Percentiles rank a stretch among this genome's conserved stretches.
Evolutionary conservation across 1,140 invertebrate species (phyloP).

Genomic region (Alviniconcha marisindica): DNA sequence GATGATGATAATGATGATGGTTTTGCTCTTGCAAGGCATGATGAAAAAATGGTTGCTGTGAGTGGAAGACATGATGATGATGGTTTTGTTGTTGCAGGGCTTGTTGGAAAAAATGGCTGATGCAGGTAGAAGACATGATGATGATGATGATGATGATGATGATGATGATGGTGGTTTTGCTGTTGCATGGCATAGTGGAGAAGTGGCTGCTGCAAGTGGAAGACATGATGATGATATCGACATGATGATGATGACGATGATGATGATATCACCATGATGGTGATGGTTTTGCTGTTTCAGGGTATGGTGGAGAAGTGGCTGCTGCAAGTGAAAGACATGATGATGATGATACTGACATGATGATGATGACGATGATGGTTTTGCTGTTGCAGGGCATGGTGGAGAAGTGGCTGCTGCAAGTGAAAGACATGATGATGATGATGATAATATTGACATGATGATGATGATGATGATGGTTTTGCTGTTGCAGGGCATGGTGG

Average conservation of each 20-base stretch:
- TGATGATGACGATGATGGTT: too few species aligned
- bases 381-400: constrained; percentile 77
- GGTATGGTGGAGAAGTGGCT: constrained; percentile 78
- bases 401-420: constrained; percentile 77
- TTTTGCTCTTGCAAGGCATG: constrained; percentile 76
- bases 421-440: constrained; percentile 76
- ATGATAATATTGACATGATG: too few species aligned
- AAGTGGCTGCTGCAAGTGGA: constrained; percentile 77
- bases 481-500: constrained; percentile 77
- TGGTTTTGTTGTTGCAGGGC: constrained; percentile 66
- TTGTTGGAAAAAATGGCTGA: constrained; percentile 78
- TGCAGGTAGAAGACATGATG: constrained; percentile 78
- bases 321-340: constrained; percentile 76
- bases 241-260: too few species aligned
- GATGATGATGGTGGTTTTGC: constrained; percentile 72
- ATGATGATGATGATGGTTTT: too few species aligned
- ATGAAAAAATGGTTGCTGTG: constrained; percentile 77
- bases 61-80: constrained; percentile 76
- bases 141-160: constrained; percentile 76
- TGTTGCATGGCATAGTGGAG: constrained; percentile 76
- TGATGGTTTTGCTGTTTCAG: too few species aligned
- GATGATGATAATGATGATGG: too few species aligned
- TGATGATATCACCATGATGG: too few species aligned
- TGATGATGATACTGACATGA: constrained; percentile 72
- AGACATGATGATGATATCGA: constrained; percentile 76